phyloP scores from a whole-genome alignment of 2,113 vertebrate genomes.

The Takifugu flavidus region DNA sequence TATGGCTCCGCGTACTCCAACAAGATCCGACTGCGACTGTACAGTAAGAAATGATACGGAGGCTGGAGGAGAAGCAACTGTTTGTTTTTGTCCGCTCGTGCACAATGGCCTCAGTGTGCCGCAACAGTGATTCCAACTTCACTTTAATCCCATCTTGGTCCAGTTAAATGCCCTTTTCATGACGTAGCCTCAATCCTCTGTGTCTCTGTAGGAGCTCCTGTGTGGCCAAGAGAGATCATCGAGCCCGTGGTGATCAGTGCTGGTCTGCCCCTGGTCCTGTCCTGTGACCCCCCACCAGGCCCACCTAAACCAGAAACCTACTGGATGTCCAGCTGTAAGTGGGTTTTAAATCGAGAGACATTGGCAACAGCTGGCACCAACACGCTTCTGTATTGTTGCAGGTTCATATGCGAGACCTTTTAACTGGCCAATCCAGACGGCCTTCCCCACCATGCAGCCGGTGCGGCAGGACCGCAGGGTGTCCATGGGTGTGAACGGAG shows the following conservation, averaged over 20 bases:
- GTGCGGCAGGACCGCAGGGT: slow-evolving; percentile 90
- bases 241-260: slow-evolving; percentile 91
- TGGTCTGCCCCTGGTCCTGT: slow-evolving; percentile 84
- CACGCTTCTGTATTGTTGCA: slow-evolving; percentile 19
- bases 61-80: background rate
- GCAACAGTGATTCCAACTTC: too few species aligned
- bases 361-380: background rate
- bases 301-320: slow-evolving; percentile 90
- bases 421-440: slow-evolving; percentile 70
- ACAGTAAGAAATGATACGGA: slow-evolving; percentile 81
- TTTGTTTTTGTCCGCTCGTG: slow-evolving; percentile 1
- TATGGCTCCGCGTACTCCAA: slow-evolving; percentile 90
- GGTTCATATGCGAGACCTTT: slow-evolving; percentile 70
- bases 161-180: background rate
- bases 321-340: slow-evolving; percentile 96
- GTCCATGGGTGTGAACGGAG: slow-evolving; percentile 90
- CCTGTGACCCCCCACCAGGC: slow-evolving; percentile 89
- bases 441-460: slow-evolving; percentile 82
- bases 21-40: slow-evolving; percentile 89
- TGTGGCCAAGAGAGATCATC: slow-evolving; percentile 93
- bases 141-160: too few species aligned
- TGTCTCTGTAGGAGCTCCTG: slow-evolving; percentile 81
- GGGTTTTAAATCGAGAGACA: too few species aligned
- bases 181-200: background rate
- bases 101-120: background rate